Percentiles rank a stretch among this genome's conserved stretches.
phyloP scores from a whole-genome alignment of 2,888 invertebrate genomes.

The Ommatoiulus sabulosus region DNA sequence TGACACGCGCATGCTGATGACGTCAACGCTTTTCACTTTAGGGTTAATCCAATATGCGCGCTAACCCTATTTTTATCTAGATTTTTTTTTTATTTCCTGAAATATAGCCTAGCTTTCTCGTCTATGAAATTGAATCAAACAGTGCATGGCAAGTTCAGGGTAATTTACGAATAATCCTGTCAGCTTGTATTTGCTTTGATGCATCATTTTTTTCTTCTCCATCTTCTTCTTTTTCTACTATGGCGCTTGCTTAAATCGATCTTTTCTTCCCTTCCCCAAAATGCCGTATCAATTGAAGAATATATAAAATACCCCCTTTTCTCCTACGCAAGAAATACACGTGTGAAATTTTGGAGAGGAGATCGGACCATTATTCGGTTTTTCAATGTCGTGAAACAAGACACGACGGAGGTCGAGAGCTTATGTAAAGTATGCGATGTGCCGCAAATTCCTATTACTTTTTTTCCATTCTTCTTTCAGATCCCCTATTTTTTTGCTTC shows the following conservation, averaged over 20 bases:
- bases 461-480: not conserved
- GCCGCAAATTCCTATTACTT: slow-evolving; percentile 34
- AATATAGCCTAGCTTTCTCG: slow-evolving; percentile 23
- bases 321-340: not conserved
- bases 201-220: slow-evolving; percentile 27
- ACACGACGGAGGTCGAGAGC: not conserved
- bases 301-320: not conserved
- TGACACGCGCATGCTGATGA: not conserved
- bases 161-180: slow-evolving; percentile 34
- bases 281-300: not conserved
- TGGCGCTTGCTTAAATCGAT: not conserved
- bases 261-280: not conserved
- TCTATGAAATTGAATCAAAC: slow-evolving; percentile 34
- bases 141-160: slow-evolving; percentile 34
- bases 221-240: not conserved
- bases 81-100: not conserved
- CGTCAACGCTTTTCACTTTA: slow-evolving; percentile 6
- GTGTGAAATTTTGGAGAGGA: slow-evolving; percentile 3
- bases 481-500: not conserved
- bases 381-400: not conserved
- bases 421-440: slow-evolving; percentile 5
- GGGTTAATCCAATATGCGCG: slow-evolving; percentile 2
- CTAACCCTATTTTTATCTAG: not conserved
- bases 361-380: slow-evolving; percentile 28
- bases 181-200: slow-evolving; percentile 34